Evolutionary conservation across 2,797 vertebrate species (phyloP).

Genomic region (Artibeus lituratus): DNA sequence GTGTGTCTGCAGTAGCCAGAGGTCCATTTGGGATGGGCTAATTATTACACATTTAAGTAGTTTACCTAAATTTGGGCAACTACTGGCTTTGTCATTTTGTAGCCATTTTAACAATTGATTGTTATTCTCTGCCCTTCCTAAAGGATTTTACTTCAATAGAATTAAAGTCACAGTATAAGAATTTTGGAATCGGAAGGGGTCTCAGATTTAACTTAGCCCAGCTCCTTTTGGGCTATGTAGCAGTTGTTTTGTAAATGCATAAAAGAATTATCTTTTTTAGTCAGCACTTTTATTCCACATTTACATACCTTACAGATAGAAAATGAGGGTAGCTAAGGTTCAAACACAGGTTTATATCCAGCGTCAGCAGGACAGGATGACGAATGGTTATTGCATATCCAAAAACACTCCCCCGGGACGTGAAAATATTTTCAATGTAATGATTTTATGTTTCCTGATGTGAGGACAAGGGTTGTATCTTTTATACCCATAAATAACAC

Average conservation of each 20-base stretch:
- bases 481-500: neutral
- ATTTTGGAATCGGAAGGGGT: neutral
- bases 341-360: neutral
- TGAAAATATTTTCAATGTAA: slow-evolving; percentile 33
- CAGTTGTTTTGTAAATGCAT: neutral
- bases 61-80: neutral
- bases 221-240: neutral
- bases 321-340: neutral
- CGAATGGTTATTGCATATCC: neutral
- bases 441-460: neutral
- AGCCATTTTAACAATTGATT: neutral
- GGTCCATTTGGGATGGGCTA: neutral
- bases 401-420: neutral
- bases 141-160: slow-evolving; percentile 13
- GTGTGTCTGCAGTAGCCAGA: neutral
- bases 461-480: neutral
- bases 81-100: neutral
- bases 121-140: neutral
- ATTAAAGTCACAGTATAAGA: slow-evolving; percentile 22
- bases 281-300: neutral
- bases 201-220: neutral
- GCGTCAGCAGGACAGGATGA: neutral
- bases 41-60: neutral
- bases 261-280: neutral
- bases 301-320: neutral